A percentile compares a stretch with the other conserved stretches of the same genome.
phyloP scores from a whole-genome alignment of 2,797 vertebrate species.

The Falco berigora region DNA sequence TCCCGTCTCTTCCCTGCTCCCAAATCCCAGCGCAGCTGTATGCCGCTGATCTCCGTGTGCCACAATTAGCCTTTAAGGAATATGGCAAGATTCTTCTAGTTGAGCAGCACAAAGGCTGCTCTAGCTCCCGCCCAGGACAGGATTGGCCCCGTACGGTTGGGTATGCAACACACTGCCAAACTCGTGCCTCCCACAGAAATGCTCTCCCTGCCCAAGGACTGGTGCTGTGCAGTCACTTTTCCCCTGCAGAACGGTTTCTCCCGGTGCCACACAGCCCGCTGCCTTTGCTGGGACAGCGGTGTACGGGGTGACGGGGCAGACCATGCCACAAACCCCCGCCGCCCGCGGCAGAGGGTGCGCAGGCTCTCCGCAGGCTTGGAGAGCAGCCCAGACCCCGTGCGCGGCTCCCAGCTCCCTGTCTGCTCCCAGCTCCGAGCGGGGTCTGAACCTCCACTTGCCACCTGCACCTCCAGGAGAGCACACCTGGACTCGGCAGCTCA shows the following conservation, averaged over 20 bases:
- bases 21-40: conserved; percentile 62
- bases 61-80: conserved; percentile 58
- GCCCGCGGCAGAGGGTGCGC: fast-evolving
- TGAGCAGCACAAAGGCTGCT: neutral
- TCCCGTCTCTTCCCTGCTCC: conserved; percentile 43
- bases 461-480: neutral
- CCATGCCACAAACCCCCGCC: neutral
- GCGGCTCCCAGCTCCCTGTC: fast-evolving
- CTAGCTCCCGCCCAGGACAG: neutral
- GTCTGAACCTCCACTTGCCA: neutral
- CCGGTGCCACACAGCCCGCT: neutral
- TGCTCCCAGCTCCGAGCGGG: neutral
- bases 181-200: neutral
- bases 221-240: neutral
- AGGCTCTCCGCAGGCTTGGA: neutral
- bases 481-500: neutral
- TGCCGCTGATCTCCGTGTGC: conserved; percentile 42
- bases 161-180: neutral
- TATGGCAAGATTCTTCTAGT: conserved; percentile 11
- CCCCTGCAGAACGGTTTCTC: neutral
- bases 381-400: neutral
- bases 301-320: neutral
- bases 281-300: neutral
- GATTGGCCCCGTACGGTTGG: neutral
- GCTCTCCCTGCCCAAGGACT: neutral